Base-by-base conservation (phyloP, 2,888 invertebrate species). In the Zele albiditarsus region DNA sequence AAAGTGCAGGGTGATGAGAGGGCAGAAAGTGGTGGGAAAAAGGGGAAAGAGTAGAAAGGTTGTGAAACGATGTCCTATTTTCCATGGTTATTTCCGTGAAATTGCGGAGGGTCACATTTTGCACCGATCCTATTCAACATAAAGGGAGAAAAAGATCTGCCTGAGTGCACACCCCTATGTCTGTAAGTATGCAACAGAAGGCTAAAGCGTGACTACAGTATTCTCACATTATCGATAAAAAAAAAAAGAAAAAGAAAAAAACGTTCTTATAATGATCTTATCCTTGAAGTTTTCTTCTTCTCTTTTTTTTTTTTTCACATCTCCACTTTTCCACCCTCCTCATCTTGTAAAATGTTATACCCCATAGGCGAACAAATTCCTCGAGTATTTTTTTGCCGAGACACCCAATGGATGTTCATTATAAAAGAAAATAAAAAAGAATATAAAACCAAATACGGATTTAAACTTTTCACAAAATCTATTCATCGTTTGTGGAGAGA, bases 51-150 rank as follows among this genome's bases (percentile, higher is more conserved):
- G 38, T n/a, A n/a, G n/a, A n/a, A n/a, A n/a, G 28, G 10, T 49
- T 25, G 57, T 42, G 31, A 33, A 69, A 38, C 6, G 33, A 23
- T 20, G 27, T 10, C 4, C n/a, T 20, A 46, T 28, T 71, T 62
- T 46, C 31, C n/a, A 60, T 71, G 25, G 46, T 28, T 28, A 28
- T 68, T 68, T 68, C 33, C 68, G 31, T 31, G 31, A 53, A 68
- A 31, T 57, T 68, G 31, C 3, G 28, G 23, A 31, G 38, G 63
- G 33, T 23, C 46, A 23, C 25, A 65, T 20, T 38, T 65, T n/a
- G 38, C 65, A 16, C 27, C 46, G 53, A 53, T 53, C 20, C 20
- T 27, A 28, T 27, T 46, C 27, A 25, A 33, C 33, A 33, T 6
- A 20, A 5, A 8, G 63, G 63, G 31, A 31, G 33, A 60, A 23